These are phyloP conservation scores for Drosophila ficusphila DNA, from an alignment of 1,140 invertebrate genomes.

Conservation along the genomic window DNA sequence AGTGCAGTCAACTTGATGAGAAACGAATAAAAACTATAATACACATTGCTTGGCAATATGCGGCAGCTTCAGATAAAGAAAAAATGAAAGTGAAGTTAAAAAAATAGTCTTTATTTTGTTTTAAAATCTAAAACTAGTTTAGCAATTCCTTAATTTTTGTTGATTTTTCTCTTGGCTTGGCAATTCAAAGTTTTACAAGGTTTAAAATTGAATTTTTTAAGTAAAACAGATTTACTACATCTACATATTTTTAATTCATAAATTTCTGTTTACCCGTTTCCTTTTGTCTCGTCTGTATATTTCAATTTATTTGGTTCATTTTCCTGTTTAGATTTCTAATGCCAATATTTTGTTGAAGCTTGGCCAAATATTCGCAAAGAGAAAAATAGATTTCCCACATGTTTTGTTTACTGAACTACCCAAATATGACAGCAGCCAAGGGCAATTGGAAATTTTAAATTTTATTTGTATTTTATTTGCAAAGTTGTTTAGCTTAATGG, in stretches of 20 bases:
- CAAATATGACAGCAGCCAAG: conserved; percentile 28
- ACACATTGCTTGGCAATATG: conserved; percentile 16
- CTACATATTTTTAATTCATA: not conserved
- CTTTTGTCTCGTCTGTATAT: not conserved
- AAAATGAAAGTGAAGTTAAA: conserved; percentile 50
- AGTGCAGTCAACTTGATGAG: conserved; percentile 33
- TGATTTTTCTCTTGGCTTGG: not conserved
- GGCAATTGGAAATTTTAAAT: conserved; percentile 7
- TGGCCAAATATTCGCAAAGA: conserved; percentile 6
- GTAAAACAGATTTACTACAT: too few relatives aligned
- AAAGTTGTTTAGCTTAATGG: not conserved
- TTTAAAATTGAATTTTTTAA: too few relatives aligned
- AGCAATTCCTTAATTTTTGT: not conserved
- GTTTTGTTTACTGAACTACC: conserved; percentile 36
- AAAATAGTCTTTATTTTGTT: not conserved
- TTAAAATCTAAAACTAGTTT: not conserved
- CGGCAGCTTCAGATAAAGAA: not conserved
- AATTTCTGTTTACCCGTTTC: not conserved
- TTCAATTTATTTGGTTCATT: not conserved
- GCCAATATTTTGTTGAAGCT: conserved; percentile 16
- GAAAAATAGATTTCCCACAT: conserved; percentile 8
- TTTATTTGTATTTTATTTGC: not conserved
- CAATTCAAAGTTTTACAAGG: not conserved
- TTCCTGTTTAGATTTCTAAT: conserved; percentile 5
- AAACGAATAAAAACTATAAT: conserved; percentile 43